Percentiles rank a stretch among this genome's conserved stretches.
phyloP scores from a whole-genome alignment of 2,113 vertebrate species.

The Rostratula benghalensis region DNA sequence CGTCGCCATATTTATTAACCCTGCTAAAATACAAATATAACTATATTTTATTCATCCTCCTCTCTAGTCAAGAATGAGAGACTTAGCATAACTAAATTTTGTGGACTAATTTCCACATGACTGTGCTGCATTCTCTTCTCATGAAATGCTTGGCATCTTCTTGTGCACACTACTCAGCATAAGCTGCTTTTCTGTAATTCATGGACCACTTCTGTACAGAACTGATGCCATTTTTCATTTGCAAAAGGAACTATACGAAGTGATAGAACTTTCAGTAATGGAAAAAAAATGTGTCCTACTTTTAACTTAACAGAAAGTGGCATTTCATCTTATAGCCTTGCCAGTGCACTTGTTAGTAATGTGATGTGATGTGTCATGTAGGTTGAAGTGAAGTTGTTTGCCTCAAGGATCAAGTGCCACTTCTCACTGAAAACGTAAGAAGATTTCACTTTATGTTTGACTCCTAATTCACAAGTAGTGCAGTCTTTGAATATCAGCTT shows the following conservation, averaged over 20 bases:
- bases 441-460: conserved; percentile 45
- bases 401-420: conserved; percentile 37
- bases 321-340: conserved; percentile 30
- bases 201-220: background rate
- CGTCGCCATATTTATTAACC: background rate
- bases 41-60: background rate
- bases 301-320: conserved; percentile 41
- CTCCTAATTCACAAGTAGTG: conserved; percentile 18
- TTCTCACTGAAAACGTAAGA: conserved; percentile 16
- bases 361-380: conserved; percentile 18
- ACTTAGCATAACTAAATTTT: background rate
- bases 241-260: conserved; percentile 35
- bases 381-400: conserved; percentile 37
- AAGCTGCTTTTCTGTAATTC: conserved; percentile 48
- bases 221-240: background rate
- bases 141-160: background rate
- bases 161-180: background rate
- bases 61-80: background rate
- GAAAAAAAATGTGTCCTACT: background rate
- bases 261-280: conserved; percentile 21
- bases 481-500: conserved; percentile 7
- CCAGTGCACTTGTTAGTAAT: conserved; percentile 21
- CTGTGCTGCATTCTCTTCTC: background rate
- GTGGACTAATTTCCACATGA: background rate
- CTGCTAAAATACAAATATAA: background rate